Conservation (phyloP, 2,113 vertebrate species). For the Bos taurus region ARS-UCD2.0 NC_037356.1:35043501-35044000, state of each 20-base stretch:
- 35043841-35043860: background rate
- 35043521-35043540: background rate
- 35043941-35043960: background rate
- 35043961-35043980: background rate
- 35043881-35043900: background rate
- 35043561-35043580: background rate
- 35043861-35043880: background rate
- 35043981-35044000: background rate
- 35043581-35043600: background rate
- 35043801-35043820: background rate
- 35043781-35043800: background rate
- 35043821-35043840: background rate
- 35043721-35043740: background rate
- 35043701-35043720: background rate
- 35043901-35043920: background rate
- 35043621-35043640: background rate
- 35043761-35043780: background rate
- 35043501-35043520: constrained; percentile 70
- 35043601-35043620: background rate
- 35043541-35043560: background rate
- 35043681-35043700: background rate
- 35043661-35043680: background rate
- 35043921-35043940: background rate
- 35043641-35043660: background rate
- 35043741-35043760: background rate